Percentiles rank a stretch among this genome's conserved stretches.
Evolutionary conservation across 2,113 vertebrate genomes (phyloP).

Genomic region (Crotalus viridis): DNA sequence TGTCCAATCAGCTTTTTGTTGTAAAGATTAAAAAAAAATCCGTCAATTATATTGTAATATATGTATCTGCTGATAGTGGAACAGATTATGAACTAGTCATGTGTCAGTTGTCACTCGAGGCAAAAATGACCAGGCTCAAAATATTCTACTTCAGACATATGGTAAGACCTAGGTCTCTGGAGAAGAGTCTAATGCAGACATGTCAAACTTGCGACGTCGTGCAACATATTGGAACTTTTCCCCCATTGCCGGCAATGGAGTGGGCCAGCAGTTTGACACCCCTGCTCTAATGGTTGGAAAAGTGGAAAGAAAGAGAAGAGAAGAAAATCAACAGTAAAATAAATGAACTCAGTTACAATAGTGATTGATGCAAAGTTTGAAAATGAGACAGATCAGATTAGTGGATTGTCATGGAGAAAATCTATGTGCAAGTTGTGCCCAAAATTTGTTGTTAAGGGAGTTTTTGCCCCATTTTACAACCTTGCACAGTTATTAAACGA

Average conservation of each 20-base stretch:
- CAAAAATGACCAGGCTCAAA: neutral
- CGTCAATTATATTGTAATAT: neutral
- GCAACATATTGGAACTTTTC: too few species aligned
- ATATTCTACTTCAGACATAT: neutral
- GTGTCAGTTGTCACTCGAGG: neutral
- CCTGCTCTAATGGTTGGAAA: neutral
- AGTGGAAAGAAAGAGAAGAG: neutral
- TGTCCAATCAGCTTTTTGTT: neutral
- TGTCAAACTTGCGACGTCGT: too few species aligned
- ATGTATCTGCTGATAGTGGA: neutral
- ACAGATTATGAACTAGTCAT: neutral
- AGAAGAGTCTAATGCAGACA: neutral
- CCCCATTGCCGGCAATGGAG: too few species aligned
- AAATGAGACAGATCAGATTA: neutral
- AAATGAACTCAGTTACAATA: neutral
- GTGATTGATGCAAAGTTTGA: neutral
- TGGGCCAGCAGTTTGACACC: too few species aligned
- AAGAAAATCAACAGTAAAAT: neutral
- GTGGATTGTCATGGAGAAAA: neutral
- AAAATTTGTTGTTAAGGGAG: neutral
- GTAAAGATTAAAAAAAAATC: neutral
- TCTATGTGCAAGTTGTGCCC: neutral
- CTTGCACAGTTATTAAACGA: neutral
- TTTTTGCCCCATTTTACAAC: neutral
- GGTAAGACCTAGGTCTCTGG: neutral